These are phyloP conservation scores for Agrochola litura DNA, from an alignment of 2,888 invertebrate species.

Conservation along the genomic window DNA sequence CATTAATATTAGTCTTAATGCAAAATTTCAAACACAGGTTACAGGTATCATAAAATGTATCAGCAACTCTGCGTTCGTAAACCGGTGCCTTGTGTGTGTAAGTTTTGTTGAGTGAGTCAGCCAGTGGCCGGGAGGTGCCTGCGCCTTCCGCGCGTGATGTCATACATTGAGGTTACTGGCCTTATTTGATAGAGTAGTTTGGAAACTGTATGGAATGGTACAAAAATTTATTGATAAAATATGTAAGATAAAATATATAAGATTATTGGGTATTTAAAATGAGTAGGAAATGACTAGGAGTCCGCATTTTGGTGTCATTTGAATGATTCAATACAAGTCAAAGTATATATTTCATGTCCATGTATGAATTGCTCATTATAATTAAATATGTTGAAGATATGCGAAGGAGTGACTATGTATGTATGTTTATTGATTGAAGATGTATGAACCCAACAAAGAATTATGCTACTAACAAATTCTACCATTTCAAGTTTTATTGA, in stretches of 20 bases:
- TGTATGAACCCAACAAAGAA: slow-evolving; percentile 56
- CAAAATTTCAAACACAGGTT: slow-evolving; percentile 54
- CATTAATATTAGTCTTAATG: slow-evolving; percentile 50
- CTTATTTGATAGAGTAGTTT: slow-evolving; percentile 72
- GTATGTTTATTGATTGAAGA: slow-evolving; percentile 33
- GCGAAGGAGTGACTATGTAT: background rate
- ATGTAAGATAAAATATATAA: slow-evolving; percentile 65
- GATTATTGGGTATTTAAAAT: slow-evolving; percentile 63
- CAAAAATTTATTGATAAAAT: slow-evolving; percentile 62
- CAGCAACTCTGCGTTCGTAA: slow-evolving; percentile 45
- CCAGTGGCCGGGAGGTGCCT: slow-evolving; percentile 60
- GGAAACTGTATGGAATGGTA: slow-evolving; percentile 68
- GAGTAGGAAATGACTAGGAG: slow-evolving; percentile 51
- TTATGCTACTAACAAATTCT: slow-evolving; percentile 56
- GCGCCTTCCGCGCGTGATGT: slow-evolving; percentile 63
- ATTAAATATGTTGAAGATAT: slow-evolving; percentile 29
- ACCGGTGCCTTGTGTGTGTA: slow-evolving; percentile 63
- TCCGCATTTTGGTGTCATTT: slow-evolving; percentile 50
- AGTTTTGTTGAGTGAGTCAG: slow-evolving; percentile 67
- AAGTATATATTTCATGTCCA: slow-evolving; percentile 51
- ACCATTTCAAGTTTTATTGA: slow-evolving; percentile 63
- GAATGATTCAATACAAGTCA: slow-evolving; percentile 41
- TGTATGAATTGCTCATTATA: slow-evolving; percentile 64
- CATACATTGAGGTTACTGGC: slow-evolving; percentile 68
- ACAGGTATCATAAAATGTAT: slow-evolving; percentile 55